Percentiles rank a stretch among this genome's conserved stretches.
These are phyloP conservation scores for Apistogramma diplotaenia DNA, from an alignment of 2,113 vertebrate species.

Conservation along the genomic window DNA sequence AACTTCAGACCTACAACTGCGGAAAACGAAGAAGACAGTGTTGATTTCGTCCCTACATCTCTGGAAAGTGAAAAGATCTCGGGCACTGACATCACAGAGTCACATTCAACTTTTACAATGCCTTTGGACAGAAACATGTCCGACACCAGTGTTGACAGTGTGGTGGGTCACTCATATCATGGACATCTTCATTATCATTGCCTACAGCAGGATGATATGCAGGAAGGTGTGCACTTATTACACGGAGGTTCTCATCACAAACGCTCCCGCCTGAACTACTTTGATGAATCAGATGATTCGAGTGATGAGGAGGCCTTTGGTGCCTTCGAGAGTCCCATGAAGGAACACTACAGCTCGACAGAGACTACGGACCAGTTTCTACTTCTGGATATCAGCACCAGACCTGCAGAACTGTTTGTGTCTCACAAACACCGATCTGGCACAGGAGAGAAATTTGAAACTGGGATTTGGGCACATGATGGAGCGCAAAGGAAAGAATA, in stretches of 20 bases:
- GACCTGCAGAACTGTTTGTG: slow-evolving; percentile 33
- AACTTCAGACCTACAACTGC: neutral
- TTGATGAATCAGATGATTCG: neutral
- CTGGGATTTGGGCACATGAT: neutral
- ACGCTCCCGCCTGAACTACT: neutral
- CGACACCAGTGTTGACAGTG: neutral
- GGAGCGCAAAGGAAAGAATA: neutral
- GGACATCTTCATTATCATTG: slow-evolving; percentile 54
- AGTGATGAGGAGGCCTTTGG: slow-evolving; percentile 26
- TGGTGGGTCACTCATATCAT: slow-evolving; percentile 29
- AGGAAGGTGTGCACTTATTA: neutral
- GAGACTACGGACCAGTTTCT: slow-evolving; percentile 19
- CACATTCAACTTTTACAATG: neutral
- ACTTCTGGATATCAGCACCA: slow-evolving; percentile 43
- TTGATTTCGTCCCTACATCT: neutral
- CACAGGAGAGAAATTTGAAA: neutral
- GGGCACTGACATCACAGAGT: neutral
- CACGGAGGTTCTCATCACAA: neutral
- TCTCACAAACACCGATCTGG: slow-evolving; percentile 10
- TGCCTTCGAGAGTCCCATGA: neutral
- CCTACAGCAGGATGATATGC: slow-evolving; percentile 4
- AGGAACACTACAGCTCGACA: neutral
- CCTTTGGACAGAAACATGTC: neutral
- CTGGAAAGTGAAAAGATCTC: neutral
- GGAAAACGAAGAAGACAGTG: neutral